Conservation (phyloP, 2,113 vertebrate genomes). For the Pipra filicauda region DNA sequence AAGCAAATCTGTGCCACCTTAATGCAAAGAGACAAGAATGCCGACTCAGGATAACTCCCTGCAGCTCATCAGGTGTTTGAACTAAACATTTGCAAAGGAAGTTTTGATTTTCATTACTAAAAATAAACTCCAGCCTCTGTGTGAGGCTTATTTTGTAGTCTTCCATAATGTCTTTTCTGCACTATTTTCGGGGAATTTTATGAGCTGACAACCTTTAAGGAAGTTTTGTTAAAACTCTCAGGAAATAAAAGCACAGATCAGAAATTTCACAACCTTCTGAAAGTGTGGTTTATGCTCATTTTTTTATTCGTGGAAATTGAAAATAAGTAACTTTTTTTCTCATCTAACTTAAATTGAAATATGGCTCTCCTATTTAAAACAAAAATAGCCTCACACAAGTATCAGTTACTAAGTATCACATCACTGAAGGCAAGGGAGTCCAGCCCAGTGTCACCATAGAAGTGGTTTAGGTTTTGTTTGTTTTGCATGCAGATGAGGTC, state of each 20-base stretch:
- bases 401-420: background rate
- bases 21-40: background rate
- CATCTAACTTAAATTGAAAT: background rate
- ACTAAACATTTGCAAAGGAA: slow-evolving; percentile 54
- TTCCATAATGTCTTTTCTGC: background rate
- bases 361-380: background rate
- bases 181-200: background rate
- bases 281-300: background rate
- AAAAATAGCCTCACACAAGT: background rate
- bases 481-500: background rate
- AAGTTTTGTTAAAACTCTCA: background rate
- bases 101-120: slow-evolving; percentile 51
- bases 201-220: background rate
- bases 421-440: background rate
- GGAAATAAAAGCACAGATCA: background rate
- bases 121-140: slow-evolving; percentile 23
- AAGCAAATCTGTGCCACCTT: background rate
- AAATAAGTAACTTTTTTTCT: background rate
- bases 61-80: slow-evolving; percentile 45
- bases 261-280: background rate
- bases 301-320: background rate
- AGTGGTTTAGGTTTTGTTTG: slow-evolving; percentile 11
- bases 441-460: background rate
- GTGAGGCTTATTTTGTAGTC: background rate
- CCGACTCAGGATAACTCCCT: background rate